Percentiles rank a stretch among this genome's conserved stretches.
phyloP scores from a whole-genome alignment of 1,140 invertebrate species.

The Drosophila sulfurigaster region DNA sequence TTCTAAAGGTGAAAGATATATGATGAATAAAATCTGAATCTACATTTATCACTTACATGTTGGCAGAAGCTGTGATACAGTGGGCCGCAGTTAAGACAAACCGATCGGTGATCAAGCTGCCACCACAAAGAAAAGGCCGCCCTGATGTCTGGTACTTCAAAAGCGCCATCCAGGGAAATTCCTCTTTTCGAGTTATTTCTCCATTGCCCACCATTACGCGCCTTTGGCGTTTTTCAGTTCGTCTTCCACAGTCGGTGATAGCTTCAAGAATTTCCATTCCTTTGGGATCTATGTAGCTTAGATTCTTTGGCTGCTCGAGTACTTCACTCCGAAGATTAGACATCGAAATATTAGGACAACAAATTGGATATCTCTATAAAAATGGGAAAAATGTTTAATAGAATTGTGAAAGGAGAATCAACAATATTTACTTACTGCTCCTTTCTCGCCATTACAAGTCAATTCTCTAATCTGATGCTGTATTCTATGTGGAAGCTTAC shows the following conservation, averaged over 20 bases:
- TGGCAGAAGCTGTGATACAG: conserved; percentile 44
- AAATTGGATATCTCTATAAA: conserved; percentile 42
- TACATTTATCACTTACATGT: not conserved
- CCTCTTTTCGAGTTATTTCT: too few relatives aligned
- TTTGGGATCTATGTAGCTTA: conserved; percentile 32
- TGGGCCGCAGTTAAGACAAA: conserved; percentile 89
- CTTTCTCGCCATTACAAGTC: conserved; percentile 34
- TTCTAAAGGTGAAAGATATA: conserved; percentile 55
- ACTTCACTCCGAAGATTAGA: not conserved
- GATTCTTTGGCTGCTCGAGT: not conserved
- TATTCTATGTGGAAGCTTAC: conserved; percentile 39
- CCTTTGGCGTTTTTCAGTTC: not conserved
- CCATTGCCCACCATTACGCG: too few relatives aligned
- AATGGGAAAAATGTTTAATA: not conserved
- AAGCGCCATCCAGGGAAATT: not conserved
- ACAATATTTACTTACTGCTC: not conserved
- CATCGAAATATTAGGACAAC: conserved; percentile 34
- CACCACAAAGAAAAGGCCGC: conserved; percentile 77
- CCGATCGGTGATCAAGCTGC: conserved; percentile 85
- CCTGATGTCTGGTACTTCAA: not conserved
- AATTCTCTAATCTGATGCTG: conserved; percentile 38
- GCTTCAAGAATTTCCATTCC: conserved; percentile 49
- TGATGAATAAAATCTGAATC: too few relatives aligned
- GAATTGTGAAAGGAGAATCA: not conserved
- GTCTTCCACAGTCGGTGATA: conserved; percentile 56